Conservation (phyloP, 2,797 vertebrate genomes). For the Poecilia wingei region DNA sequence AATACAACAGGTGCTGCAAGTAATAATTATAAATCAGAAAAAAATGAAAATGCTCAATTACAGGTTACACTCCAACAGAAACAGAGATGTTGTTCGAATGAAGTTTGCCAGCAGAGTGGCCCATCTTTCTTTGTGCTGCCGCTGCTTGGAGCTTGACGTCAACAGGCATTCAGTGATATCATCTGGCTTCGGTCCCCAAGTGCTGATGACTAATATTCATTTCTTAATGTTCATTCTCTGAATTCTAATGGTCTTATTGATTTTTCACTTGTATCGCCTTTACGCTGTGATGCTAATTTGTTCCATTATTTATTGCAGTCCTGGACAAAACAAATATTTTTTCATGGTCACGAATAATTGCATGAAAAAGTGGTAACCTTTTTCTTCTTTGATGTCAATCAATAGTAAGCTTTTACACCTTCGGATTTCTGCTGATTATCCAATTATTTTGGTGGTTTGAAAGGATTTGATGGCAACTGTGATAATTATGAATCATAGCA, state of each 20-base stretch:
- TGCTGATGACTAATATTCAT: constrained; percentile 57
- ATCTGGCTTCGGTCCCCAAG: constrained; percentile 60
- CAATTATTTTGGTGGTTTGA: constrained; percentile 38
- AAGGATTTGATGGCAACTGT: constrained; percentile 32
- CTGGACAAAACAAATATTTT: constrained; percentile 21
- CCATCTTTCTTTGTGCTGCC: constrained; percentile 32
- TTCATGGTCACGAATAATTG: constrained; percentile 26
- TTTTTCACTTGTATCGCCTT: constrained; percentile 55
- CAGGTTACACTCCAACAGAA: constrained; percentile 24
- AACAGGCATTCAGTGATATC: constrained; percentile 60
- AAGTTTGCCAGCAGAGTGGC: constrained; percentile 34
- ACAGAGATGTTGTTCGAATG: constrained; percentile 41
- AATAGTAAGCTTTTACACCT: not conserved
- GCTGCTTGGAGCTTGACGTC: constrained; percentile 46
- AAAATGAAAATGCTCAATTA: constrained; percentile 11
- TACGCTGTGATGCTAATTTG: constrained; percentile 28
- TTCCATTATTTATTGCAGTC: constrained; percentile 49
- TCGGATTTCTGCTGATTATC: constrained; percentile 27
- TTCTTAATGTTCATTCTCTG: constrained; percentile 56
- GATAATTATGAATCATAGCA: constrained; percentile 55
- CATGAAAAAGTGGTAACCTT: not conserved
- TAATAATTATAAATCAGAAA: constrained; percentile 19
- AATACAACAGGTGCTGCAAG: constrained; percentile 3
- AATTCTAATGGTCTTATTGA: constrained; percentile 69
- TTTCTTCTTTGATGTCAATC: constrained; percentile 15